Conservation (phyloP, 2,113 vertebrate genomes). For the Coreoperca whiteheadi region DNA sequence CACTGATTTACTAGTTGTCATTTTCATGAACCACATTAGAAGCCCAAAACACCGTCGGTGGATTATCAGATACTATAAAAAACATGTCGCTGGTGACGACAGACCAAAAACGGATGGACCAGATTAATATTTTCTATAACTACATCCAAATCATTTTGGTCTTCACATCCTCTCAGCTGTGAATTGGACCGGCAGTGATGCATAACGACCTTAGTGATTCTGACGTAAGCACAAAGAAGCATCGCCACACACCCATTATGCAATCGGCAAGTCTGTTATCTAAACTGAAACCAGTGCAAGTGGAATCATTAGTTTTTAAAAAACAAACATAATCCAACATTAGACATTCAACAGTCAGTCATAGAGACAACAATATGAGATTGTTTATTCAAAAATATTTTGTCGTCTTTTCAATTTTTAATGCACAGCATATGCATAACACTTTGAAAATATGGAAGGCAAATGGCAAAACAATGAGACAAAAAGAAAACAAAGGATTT, state of each 20-base stretch:
- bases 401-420: neutral
- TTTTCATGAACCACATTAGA: conserved; percentile 10
- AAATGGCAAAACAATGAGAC: neutral
- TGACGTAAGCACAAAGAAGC: conserved; percentile 38
- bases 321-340: neutral
- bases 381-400: neutral
- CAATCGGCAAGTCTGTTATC: conserved; percentile 47
- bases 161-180: conserved; percentile 42
- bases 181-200: conserved; percentile 35
- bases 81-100: conserved; percentile 2
- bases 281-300: conserved; percentile 36
- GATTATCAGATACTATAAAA: conserved; percentile 25
- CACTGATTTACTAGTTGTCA: neutral
- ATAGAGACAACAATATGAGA: neutral
- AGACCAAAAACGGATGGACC: conserved; percentile 19
- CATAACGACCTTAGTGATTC: conserved; percentile 17
- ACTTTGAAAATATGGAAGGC: neutral
- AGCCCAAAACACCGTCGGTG: neutral
- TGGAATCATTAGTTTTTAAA: conserved; percentile 1
- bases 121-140: conserved; percentile 46
- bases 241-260: conserved; percentile 14
- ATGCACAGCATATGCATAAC: neutral
- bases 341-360: neutral
- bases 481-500: neutral
- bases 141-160: conserved; percentile 30